Evolutionary conservation across 2,113 vertebrate genomes (phyloP), one percentile per base, ranked within the genome.

Genomic region (Ophthalmolycus amberensis): DNA sequence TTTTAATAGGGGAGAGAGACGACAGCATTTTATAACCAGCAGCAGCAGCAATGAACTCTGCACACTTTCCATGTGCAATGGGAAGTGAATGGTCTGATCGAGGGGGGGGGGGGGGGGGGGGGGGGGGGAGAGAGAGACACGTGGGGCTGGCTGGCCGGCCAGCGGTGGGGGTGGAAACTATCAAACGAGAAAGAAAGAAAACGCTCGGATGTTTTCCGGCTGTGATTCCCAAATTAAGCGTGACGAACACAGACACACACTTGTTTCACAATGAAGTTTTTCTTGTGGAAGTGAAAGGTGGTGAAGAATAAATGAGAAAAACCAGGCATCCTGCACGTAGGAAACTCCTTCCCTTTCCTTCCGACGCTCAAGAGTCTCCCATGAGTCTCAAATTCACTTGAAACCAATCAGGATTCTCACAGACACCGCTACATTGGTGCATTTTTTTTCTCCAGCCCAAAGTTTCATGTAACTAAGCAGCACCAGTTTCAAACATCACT

Each of bases 201-300:
- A 78, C 32, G 15, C 58, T 74, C 10, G 22, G 80, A 63, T 87
- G 82, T 88, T 91, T 80, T 91, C 90, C n/a, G 82, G 85, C 82
- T 78, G 67, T 12, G 77, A 88, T 89, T 89, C 71, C 78, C 70
- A 84, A 92, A 84, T 80, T 65, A 89, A 91, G 88, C 71, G 22
- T 86, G 88, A 92, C 86, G 83, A 83, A 89, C 85, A 85, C 77
- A 46, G 60, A 76, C 69, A 82, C 74, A 80, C 60, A 76, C 48
- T 42, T 3, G 1, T n/a, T 63, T 56, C 83, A 88, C 79, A 86
- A 77, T 79, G 40, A 87, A 38, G 40, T 59, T 72, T 72, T 77
- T 80, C 29, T 75, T 40, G 52, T 52, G n/a, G 22, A 52, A 63
- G 54, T 10, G 22, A 67, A 40, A 60, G 25, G 69, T 54, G 37